Base-by-base conservation (phyloP, 2,113 vertebrate species). In the Amia ocellicauda region DNA sequence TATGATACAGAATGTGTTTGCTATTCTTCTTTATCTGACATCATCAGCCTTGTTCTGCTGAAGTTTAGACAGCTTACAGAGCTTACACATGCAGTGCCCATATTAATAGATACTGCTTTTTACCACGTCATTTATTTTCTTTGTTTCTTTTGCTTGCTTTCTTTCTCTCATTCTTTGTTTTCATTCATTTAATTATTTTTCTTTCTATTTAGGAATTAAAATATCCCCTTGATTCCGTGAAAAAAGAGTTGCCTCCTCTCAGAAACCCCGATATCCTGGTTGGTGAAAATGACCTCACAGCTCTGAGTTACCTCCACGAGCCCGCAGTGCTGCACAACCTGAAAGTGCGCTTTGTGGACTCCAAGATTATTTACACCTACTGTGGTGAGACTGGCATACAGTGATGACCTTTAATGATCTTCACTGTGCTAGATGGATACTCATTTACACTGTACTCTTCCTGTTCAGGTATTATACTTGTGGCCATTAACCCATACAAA, bases 271-370 rank as follows among this genome's bases (percentile, higher is more conserved):
- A 99, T 79, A 95, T 99, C 66, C 89, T 98, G 3, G 97, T 99
- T 66, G 97, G 97, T 17, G 97, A 99, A 87, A 99, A 99, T 19
- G 97, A 99, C 76, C 94, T 99, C 80, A 99, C 97, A 0, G 95
- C 97, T 1, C 96, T 99, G 73, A 99, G 97, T 78, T 99, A 99
- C 61, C 92, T 99, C 55, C 97, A 99, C 0, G 97, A 99, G 40
- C 95, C 97, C 0, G 97, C 95, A 0, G 97, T 99, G 40, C 88
- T 99, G 0, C 96, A 99, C 73, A 99, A 98, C 11, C 93, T 99
- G 65, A 91, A 84, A 77, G 85, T 99, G 69, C 93, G 96, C 69
- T 99, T 99, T 63, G 89, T 93, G 63, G 97, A 99, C 49, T 97
- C 95, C 64, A 94, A 84, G 51, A 93, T 96, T 77, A 99, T 99